Base-by-base conservation (phyloP, 2,113 vertebrate species). In the Ophiodon elongatus region DNA sequence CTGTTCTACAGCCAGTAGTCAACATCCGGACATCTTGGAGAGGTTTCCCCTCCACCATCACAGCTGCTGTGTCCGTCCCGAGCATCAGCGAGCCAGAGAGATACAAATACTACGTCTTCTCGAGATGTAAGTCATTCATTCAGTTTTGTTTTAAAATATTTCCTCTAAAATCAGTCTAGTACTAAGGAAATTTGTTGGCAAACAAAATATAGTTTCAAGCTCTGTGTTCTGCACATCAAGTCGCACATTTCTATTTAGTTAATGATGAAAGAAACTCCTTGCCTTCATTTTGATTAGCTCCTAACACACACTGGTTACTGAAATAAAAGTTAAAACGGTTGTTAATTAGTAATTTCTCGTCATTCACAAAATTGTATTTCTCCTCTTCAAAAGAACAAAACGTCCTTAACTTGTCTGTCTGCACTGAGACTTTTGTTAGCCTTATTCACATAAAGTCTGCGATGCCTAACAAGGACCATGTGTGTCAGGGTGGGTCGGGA, bases 71-170 rank as follows among this genome's bases (percentile, higher is more conserved):
- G 33, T 96, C 98, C 0, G 54, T 98, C 45, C 97, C 97, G n/a
- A 96, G 91, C 79, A 33, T 52, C 35, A 89, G 88, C 43, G 95
- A 95, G 56, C 94, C 94, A 0, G 97, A 98, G 0, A 97, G 97
- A 47, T 99, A 97, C 0, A 97, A 96, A 68, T 99, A 99, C 85
- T 96, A 95, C 0, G 93, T 97, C 70, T 96, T 99, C 92, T 97
- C 97, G 17, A 96, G 94, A 90, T 94, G 98, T 99, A 95, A 96
- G 96, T 93, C 31, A 41, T 29, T 11, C 17, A 39, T 65, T 27
- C 9, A 25, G 47, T 35, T 41, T 13, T 59, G 29, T 27, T 29
- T 54, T 21, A 27, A 45, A 8, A 52, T 33, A 35, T 69, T 52
- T 52, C 21, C 45, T 54, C 2, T 54, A 39, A 21, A 54, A 10